Evolutionary conservation across 2,797 vertebrate species (phyloP), one percentile per base, ranked within the genome.

Genomic region (Poeciliopsis presidionis): DNA sequence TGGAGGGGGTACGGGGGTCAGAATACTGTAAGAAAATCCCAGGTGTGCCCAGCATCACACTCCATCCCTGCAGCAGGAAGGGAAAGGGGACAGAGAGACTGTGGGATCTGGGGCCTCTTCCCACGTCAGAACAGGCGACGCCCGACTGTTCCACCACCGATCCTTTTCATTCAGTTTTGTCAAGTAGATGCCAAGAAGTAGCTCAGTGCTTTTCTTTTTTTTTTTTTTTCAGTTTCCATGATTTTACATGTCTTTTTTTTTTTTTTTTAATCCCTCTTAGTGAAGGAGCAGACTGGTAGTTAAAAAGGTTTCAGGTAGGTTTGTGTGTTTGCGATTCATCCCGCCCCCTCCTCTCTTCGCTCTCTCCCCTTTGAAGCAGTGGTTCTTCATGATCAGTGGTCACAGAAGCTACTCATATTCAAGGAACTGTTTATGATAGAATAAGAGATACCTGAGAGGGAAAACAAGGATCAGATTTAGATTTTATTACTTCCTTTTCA

Each of bases 371-470:
- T 74, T 80, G 77, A 84, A 89, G 87, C 89, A 87, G 88, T 87
- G 91, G 90, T 91, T 92, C 86, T 90, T 88, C 74, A 41, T 77
- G 72, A 81, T 83, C 88, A 74, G 82, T 79, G 87, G 83, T 84
- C 79, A 86, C 92, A 88, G 89, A 92, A 92, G 93, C 94, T 99
- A 99, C 94, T 99, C 98, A 2, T 99, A 99, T 86, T 99, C 98
- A 85, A 99, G 96, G 94, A 99, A 99, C 95, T 99, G 98, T 93
- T 99, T 99, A 96, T 99, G 98, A 95, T 99, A 99, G 96, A 99
- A 99, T 94, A 99, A 96, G 91, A 99, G 96, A 95, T 99, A 99
- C 88, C 98, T 99, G 67, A 55, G 43, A 18, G 18, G 13, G 28
- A 61, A 71, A 74, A 11, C 12, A 20, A 67, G 82, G n/a, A 76